Evolutionary conservation across 2,113 vertebrate species (phyloP).

Genomic region (Fregata magnificens): DNA sequence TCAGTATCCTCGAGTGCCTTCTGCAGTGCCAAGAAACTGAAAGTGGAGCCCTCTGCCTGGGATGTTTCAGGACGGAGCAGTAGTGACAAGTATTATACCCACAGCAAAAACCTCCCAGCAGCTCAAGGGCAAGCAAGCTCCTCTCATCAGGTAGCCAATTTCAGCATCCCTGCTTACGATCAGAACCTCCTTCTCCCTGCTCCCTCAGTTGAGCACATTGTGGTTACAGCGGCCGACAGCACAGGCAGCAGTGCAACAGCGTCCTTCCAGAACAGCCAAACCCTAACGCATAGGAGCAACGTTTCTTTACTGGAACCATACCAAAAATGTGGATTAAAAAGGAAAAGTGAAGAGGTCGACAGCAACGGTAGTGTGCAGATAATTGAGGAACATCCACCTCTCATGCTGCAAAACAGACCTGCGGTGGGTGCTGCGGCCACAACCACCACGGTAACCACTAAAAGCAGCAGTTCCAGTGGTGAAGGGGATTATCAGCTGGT

Average conservation of each 20-base stretch:
- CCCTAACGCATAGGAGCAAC: slow-evolving; percentile 81
- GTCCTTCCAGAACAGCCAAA: slow-evolving; percentile 81
- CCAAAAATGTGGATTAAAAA: slow-evolving; percentile 94
- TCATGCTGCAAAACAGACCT: slow-evolving; percentile 91
- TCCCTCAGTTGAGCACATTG: slow-evolving; percentile 83
- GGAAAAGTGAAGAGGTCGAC: slow-evolving; percentile 97
- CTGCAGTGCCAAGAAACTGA: slow-evolving; percentile 95
- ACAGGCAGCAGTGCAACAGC: slow-evolving; percentile 85
- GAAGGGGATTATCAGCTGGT: slow-evolving; percentile 99
- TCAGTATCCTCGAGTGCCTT: slow-evolving; percentile 97
- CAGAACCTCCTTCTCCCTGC: slow-evolving; percentile 81
- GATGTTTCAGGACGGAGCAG: slow-evolving; percentile 89
- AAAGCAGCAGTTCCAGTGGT: slow-evolving; percentile 93
- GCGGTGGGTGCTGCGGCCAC: slow-evolving; percentile 87
- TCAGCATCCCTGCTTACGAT: slow-evolving; percentile 87
- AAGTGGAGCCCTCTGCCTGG: slow-evolving; percentile 93
- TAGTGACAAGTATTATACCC: slow-evolving; percentile 87
- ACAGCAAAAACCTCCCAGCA: slow-evolving; percentile 84
- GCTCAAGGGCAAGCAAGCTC: slow-evolving; percentile 81
- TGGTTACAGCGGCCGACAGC: slow-evolving; percentile 95
- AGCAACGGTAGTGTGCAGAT: slow-evolving; percentile 99
- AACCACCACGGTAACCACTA: slow-evolving; percentile 92
- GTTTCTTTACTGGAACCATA: slow-evolving; percentile 85
- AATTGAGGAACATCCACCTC: slow-evolving; percentile 96
- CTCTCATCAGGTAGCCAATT: slow-evolving; percentile 88